Percentiles rank a stretch among this genome's conserved stretches.
Conservation (phyloP, 2,113 vertebrate genomes). For the Scartelaos histophorus region DNA sequence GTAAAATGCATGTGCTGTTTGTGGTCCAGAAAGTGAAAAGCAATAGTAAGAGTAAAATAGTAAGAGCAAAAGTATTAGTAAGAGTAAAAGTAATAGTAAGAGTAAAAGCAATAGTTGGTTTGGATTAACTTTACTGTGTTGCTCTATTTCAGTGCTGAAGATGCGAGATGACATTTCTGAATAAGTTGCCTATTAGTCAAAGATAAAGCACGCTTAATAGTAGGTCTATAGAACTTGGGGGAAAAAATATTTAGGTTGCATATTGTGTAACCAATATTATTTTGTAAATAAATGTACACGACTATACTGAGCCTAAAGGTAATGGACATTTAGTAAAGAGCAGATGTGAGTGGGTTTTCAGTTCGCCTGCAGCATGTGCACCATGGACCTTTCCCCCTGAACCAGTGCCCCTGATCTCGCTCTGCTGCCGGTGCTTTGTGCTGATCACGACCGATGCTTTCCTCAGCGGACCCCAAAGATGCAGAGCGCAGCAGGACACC, state of each 20-base stretch:
- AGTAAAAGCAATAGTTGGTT: neutral
- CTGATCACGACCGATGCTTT: constrained; percentile 39
- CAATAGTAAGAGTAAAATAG: too few relatives aligned
- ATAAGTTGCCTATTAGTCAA: neutral
- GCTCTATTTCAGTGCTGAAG: too few relatives aligned
- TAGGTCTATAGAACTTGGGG: neutral
- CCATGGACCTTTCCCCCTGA: neutral
- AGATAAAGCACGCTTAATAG: neutral
- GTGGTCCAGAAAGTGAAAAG: neutral
- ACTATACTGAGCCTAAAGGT: neutral
- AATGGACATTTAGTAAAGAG: neutral
- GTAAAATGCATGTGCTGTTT: neutral
- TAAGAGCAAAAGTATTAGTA: too few relatives aligned
- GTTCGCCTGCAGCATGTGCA: neutral
- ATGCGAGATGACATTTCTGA: neutral
- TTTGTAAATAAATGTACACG: too few relatives aligned
- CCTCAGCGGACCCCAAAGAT: constrained; percentile 51
- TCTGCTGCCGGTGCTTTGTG: constrained; percentile 32
- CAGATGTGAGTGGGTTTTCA: neutral
- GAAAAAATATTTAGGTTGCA: neutral
- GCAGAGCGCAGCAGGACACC: constrained; percentile 53
- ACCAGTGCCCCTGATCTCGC: neutral
- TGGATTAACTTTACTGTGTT: neutral
- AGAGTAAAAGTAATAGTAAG: too few relatives aligned
- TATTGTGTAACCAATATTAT: too few relatives aligned